Evolutionary conservation across 2,113 vertebrate genomes (phyloP).

Genomic region (Pseudolaguvia tuberculata): DNA sequence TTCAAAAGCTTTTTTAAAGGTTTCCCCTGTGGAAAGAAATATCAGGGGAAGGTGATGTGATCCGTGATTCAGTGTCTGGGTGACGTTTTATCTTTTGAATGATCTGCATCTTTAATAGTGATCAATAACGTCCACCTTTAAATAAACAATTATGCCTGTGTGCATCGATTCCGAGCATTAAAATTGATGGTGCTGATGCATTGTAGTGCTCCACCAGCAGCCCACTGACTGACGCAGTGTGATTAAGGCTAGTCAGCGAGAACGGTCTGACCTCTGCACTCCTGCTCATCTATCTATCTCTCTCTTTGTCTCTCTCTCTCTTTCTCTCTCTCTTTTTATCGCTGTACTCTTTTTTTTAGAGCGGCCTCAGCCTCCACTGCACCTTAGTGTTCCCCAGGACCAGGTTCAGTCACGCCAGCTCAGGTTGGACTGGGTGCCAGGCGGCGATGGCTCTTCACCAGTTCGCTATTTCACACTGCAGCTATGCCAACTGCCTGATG

Average conservation of each 20-base stretch:
- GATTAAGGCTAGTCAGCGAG: slow-evolving; percentile 45
- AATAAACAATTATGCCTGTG: slow-evolving; percentile 75
- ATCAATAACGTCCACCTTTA: slow-evolving; percentile 71
- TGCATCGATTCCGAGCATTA: slow-evolving; percentile 61
- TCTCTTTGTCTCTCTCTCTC: slow-evolving; percentile 7
- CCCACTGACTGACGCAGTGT: slow-evolving; percentile 33
- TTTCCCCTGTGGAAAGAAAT: slow-evolving; percentile 55
- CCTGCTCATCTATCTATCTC: slow-evolving; percentile 29
- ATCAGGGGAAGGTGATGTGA: slow-evolving; percentile 30
- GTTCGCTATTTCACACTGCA: slow-evolving; percentile 88
- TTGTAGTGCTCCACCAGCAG: slow-evolving; percentile 12
- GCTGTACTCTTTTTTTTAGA: slow-evolving; percentile 66
- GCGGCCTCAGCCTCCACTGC: slow-evolving; percentile 81
- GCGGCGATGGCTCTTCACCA: slow-evolving; percentile 82
- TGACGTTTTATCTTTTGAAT: slow-evolving; percentile 64
- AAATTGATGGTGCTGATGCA: slow-evolving; percentile 57
- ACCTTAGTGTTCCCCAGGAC: slow-evolving; percentile 75
- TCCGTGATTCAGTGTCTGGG: slow-evolving; percentile 42
- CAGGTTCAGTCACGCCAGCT: slow-evolving; percentile 78
- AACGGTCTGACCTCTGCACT: slow-evolving; percentile 36
- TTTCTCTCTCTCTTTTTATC: slow-evolving; percentile 18
- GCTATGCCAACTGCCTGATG: slow-evolving; percentile 74
- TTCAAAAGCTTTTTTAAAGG: slow-evolving; percentile 7
- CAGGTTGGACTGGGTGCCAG: slow-evolving; percentile 78
- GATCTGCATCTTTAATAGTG: slow-evolving; percentile 68